Conservation (phyloP, 2,113 vertebrate genomes). For the Felis catus region F.catus_Fca126_mat1.0 CM031424.1:56809501-56810000, state of each 20-base stretch:
- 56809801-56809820: neutral
- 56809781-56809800: neutral
- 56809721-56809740: neutral
- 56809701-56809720: neutral
- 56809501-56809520: too few species aligned
- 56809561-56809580: neutral
- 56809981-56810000: neutral
- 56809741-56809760: neutral
- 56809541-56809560: neutral
- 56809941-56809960: neutral
- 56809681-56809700: neutral
- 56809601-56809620: neutral
- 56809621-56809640: neutral
- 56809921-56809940: neutral
- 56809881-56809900: neutral
- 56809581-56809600: neutral
- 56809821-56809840: neutral
- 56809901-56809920: neutral
- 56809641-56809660: neutral
- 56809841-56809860: neutral
- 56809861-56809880: neutral
- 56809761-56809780: neutral
- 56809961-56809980: neutral
- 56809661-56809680: neutral
- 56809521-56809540: neutral